Evolutionary conservation across 2,888 invertebrate species (phyloP).

Genomic region (Sinohyriopsis cumingii): DNA sequence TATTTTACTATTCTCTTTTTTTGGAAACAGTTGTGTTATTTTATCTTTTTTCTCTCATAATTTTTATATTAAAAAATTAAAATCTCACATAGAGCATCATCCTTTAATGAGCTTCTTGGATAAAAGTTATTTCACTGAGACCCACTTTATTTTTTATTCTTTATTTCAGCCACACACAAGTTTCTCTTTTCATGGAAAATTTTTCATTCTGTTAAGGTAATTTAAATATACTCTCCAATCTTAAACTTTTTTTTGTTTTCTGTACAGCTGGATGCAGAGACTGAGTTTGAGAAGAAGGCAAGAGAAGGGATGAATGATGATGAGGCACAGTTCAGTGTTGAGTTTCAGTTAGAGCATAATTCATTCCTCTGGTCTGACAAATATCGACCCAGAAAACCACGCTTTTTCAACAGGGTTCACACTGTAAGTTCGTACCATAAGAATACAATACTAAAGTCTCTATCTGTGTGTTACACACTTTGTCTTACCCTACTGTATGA

Average conservation of each 20-base stretch:
- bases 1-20: no score
- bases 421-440: conserved; percentile 65
- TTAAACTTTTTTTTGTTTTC: not conserved
- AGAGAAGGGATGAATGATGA: conserved; percentile 82
- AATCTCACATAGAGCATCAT: no score
- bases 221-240: not conserved
- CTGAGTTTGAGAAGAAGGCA: conserved; percentile 86
- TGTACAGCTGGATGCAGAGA: conserved; percentile 75
- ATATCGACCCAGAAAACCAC: conserved; percentile 95
- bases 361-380: conserved; percentile 98
- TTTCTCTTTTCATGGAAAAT: not conserved
- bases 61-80: no score
- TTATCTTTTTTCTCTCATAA: no score
- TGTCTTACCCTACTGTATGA: no score
- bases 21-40: no score
- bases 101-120: no score
- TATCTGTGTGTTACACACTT: no score
- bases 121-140: no score
- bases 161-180: not conserved
- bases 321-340: conserved; percentile 93
- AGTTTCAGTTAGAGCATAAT: conserved; percentile 85
- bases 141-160: no score
- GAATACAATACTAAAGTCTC: not conserved
- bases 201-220: not conserved
- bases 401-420: conserved; percentile 91